Percentiles rank a stretch among this genome's conserved stretches.
These are phyloP conservation scores for Glossosoma conforme DNA, from an alignment of 1,140 invertebrate genomes.

Conservation along the genomic window DNA sequence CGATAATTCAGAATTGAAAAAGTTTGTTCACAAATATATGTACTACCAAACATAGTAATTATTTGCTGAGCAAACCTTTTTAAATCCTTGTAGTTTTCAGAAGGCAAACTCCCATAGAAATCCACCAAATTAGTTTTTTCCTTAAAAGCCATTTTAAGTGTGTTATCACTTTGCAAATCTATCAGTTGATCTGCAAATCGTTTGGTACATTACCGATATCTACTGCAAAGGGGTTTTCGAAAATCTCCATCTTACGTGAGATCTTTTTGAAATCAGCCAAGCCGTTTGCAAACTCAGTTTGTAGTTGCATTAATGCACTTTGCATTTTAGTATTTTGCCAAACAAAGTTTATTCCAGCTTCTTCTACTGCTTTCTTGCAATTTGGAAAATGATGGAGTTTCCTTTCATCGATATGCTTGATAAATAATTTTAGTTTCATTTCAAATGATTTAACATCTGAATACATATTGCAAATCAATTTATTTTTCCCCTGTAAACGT, in stretches of 20 bases:
- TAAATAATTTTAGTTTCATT: too few relatives aligned
- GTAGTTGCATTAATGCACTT: constrained; percentile 21
- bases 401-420: too few relatives aligned
- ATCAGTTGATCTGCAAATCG: constrained; percentile 25
- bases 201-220: constrained; percentile 23
- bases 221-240: constrained; percentile 16
- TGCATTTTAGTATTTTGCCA: constrained; percentile 24
- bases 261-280: constrained; percentile 16
- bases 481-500: too few relatives aligned
- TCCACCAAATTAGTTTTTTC: constrained; percentile 19
- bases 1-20: constrained; percentile 19
- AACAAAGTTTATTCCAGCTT: constrained; percentile 18
- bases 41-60: constrained; percentile 17
- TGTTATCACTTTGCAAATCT: constrained; percentile 20
- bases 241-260: constrained; percentile 15
- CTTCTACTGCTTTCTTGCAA: constrained; percentile 18
- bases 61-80: constrained; percentile 18
- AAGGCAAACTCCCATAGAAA: constrained; percentile 20
- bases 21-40: constrained; percentile 14
- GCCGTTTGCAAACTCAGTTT: constrained; percentile 18
- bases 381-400: constrained; percentile 21
- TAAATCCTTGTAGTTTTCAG: constrained; percentile 17
- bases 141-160: constrained; percentile 19
- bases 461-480: too few relatives aligned
- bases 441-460: too few relatives aligned